Evolutionary conservation across 2,888 invertebrate genomes (phyloP), one percentile per base, ranked within the genome.

Genomic region (Ptychoptera albimana): DNA sequence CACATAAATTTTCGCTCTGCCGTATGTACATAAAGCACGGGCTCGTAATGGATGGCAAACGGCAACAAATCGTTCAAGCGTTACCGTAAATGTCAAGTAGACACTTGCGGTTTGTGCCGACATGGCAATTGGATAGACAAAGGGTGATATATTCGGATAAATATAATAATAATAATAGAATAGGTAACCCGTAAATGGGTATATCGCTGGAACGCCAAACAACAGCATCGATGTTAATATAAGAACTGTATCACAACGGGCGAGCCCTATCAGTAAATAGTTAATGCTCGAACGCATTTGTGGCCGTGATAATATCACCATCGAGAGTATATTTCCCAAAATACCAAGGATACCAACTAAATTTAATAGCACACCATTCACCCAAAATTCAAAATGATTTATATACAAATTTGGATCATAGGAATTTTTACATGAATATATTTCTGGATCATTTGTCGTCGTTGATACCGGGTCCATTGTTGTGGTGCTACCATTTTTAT

Each of bases 261-360:
- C 94, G 54, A 97, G 73, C 6, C 92, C 93, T 51, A 91, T 86
- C 48, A 97, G 74, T 58, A 94, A 76, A 64, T 91, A 88, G 67
- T 94, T 94, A 59, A 94, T 89, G 59, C 93, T 92, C 47, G 91
- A 91, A 56, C 87, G 79, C 94, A 96, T 94, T 66, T 93, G 85
- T 16, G 92, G 91, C 45, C 91, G 76, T 46, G 88, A 85, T 43
- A 93, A 71, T 54, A 93, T 91, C 48, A 92, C 79, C 73, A 89
- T 86, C 36, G 92, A 82, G 45, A 94, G 81, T 46, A 85, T 74
- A 67, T 93, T 94, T 50, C 93, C 94, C 38, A 89, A 72, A 49
- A 93, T 76, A 7, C 93, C 94, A 55, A 82, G 79, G 23, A 83
- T 64, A 46, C 85, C 86, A 54, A 92, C 77, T 40, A 77, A 64